Evolutionary conservation across 2,113 vertebrate genomes (phyloP).

Genomic region (Brachirus orientalis): DNA sequence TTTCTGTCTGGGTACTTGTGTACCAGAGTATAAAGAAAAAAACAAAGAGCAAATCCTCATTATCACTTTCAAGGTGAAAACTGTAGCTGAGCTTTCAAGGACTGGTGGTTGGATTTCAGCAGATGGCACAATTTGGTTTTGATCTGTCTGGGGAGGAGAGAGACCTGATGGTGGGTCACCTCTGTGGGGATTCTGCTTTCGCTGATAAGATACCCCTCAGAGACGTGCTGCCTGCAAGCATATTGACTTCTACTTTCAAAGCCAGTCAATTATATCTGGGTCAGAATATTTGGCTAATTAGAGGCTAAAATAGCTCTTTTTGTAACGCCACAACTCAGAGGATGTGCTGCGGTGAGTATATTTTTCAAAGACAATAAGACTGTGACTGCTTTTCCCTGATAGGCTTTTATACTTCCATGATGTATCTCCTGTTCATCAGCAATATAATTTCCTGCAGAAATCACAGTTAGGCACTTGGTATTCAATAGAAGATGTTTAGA

Average conservation of each 20-base stretch:
- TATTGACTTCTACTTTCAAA: slow-evolving; percentile 50
- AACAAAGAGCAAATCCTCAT: slow-evolving; percentile 32
- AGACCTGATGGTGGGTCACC: slow-evolving; percentile 56
- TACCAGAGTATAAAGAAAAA: no score
- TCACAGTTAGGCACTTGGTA: slow-evolving; percentile 66
- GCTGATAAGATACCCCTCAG: slow-evolving; percentile 62
- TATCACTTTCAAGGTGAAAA: slow-evolving; percentile 56
- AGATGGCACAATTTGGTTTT: slow-evolving; percentile 52
- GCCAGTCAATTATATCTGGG: slow-evolving; percentile 72
- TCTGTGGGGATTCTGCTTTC: slow-evolving; percentile 62
- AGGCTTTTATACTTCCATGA: slow-evolving; percentile 59
- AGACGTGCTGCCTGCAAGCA: slow-evolving; percentile 52
- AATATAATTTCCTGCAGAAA: slow-evolving; percentile 74
- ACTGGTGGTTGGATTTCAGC: slow-evolving; percentile 48
- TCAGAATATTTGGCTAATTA: slow-evolving; percentile 79
- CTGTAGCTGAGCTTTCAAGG: slow-evolving; percentile 46
- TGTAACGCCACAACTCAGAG: slow-evolving; percentile 51
- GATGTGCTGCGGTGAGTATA: slow-evolving; percentile 47
- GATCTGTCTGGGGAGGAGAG: slow-evolving; percentile 55
- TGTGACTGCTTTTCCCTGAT: slow-evolving; percentile 52
- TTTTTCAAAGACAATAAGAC: slow-evolving; percentile 70
- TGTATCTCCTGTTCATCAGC: slow-evolving; percentile 70
- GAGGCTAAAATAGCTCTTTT: slow-evolving; percentile 52
- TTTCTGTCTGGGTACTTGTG: no score
- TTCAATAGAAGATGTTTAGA: slow-evolving; percentile 74